Conservation (phyloP, 2,797 vertebrate species). For the Catamblyrhynchus diadema region DNA sequence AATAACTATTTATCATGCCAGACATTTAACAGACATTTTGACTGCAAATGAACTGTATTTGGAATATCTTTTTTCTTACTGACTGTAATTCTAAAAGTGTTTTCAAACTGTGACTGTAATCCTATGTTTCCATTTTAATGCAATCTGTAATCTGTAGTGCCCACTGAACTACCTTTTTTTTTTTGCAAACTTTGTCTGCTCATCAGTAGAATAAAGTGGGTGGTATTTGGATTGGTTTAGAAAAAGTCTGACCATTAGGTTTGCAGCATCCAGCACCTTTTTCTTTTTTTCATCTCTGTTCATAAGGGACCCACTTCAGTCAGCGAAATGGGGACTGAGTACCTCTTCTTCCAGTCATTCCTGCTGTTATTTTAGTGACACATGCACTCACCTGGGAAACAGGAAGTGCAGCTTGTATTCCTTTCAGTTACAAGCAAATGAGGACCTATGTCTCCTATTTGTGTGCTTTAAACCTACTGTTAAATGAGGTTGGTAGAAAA, state of each 20-base stretch:
- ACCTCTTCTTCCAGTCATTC: neutral
- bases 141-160: neutral
- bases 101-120: neutral
- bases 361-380: neutral
- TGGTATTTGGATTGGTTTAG: neutral
- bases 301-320: rapidly evolving
- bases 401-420: neutral
- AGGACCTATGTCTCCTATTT: neutral
- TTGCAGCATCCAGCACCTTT: neutral
- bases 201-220: neutral
- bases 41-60: neutral
- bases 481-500: neutral
- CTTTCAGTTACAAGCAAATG: neutral
- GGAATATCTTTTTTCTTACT: neutral
- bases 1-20: neutral
- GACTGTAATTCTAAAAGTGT: neutral
- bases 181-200: neutral
- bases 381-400: neutral
- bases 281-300: neutral
- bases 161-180: neutral
- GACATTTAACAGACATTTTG: neutral
- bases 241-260: neutral
- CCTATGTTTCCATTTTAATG: neutral
- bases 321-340: rapidly evolving
- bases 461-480: neutral